Conservation (phyloP, 2,113 vertebrate genomes). For the Phylloscopus trochilus region DNA sequence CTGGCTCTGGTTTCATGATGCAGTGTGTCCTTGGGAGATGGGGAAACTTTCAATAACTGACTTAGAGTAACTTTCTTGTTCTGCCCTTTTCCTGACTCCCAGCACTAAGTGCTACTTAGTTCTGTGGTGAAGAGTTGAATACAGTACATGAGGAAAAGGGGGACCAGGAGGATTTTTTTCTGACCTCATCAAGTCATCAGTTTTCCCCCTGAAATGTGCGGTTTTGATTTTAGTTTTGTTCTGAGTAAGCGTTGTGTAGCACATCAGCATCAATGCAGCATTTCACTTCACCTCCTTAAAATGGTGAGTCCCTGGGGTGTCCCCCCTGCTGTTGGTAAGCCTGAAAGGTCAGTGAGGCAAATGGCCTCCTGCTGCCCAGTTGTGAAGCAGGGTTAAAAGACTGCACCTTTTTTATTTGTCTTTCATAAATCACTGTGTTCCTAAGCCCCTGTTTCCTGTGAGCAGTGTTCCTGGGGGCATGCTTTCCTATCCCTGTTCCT, state of each 20-base stretch:
- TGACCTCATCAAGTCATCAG: neutral
- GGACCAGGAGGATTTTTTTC: neutral
- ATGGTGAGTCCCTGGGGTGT: neutral
- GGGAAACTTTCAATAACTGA: neutral
- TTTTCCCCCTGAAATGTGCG: accelerated
- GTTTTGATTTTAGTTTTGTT: neutral
- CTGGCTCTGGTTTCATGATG: neutral
- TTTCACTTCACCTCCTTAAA: neutral
- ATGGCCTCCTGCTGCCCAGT: neutral
- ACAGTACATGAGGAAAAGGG: accelerated
- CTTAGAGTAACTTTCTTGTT: neutral
- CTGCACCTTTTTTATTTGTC: neutral
- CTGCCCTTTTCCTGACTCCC: neutral
- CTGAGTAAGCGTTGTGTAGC: neutral
- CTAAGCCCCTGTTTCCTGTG: neutral
- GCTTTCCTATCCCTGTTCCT: neutral
- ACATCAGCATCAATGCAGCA: neutral
- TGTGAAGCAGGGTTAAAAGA: neutral
- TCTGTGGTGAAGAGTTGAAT: accelerated
- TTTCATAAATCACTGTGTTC: conserved; percentile 4
- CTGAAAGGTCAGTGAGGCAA: neutral
- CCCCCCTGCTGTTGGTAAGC: neutral
- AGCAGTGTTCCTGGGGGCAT: accelerated
- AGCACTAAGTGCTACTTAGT: neutral
- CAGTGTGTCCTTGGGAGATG: neutral